Evolutionary conservation across 2,888 invertebrate genomes (phyloP).

Genomic region (Erebia epiphron): DNA sequence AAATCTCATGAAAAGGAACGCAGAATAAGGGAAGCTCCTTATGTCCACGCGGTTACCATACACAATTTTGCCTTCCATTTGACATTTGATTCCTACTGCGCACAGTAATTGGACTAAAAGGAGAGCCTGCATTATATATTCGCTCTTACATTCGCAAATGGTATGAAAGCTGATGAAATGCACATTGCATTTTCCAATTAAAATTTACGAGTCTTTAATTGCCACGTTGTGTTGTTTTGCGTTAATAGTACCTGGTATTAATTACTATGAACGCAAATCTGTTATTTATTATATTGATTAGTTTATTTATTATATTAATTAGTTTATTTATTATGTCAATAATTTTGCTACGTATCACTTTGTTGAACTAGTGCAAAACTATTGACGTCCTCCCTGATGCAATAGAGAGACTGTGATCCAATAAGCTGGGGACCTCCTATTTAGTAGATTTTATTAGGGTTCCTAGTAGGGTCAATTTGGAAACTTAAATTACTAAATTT

Average conservation of each 20-base stretch:
- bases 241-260: too few relatives aligned
- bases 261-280: too few relatives aligned
- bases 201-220: constrained; percentile 14
- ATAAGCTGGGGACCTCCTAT: too few relatives aligned
- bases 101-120: constrained; percentile 14
- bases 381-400: too few relatives aligned
- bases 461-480: too few relatives aligned
- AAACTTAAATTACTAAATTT: too few relatives aligned
- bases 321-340: not conserved
- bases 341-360: not conserved
- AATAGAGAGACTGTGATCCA: too few relatives aligned
- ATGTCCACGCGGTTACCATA: constrained; percentile 40
- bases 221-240: not conserved
- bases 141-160: constrained; percentile 12
- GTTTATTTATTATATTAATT: too few relatives aligned
- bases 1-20: constrained; percentile 38
- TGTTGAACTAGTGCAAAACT: not conserved
- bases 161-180: not conserved
- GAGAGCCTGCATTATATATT: constrained; percentile 13
- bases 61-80: constrained; percentile 41
- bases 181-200: constrained; percentile 14
- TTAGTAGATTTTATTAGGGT: too few relatives aligned
- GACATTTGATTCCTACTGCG: constrained; percentile 18
- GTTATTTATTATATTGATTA: too few relatives aligned
- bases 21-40: constrained; percentile 46